A percentile compares a stretch with the other conserved stretches of the same genome.
Evolutionary conservation across 2,797 vertebrate species (phyloP).

Genomic region (Periophthalmus magnuspinnatus): DNA sequence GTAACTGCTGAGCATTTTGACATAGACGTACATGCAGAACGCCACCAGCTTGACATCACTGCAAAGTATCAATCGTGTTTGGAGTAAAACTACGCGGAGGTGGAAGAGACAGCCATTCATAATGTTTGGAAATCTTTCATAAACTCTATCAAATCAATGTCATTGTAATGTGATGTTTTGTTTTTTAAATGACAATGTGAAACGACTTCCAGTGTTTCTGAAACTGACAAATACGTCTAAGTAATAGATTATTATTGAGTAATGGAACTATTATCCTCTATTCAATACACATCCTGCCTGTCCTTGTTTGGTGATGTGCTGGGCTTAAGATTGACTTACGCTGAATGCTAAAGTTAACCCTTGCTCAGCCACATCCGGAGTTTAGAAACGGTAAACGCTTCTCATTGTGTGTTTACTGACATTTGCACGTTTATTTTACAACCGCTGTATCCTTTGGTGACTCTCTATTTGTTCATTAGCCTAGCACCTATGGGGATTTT

Average conservation of each 20-base stretch:
- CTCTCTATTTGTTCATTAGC: slow-evolving; percentile 19
- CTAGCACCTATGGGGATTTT: slow-evolving; percentile 15
- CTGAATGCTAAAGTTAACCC: background rate
- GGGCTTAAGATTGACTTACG: no score
- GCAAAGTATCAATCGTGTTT: no score
- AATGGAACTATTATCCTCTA: no score
- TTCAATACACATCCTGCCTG: background rate
- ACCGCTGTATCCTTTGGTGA: background rate
- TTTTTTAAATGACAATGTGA: background rate
- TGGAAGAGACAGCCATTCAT: no score
- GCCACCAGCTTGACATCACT: no score
- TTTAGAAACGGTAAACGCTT: background rate
- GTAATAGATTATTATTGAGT: no score
- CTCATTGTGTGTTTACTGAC: background rate
- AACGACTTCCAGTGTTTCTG: background rate
- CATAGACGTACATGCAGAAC: no score
- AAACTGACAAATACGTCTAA: background rate
- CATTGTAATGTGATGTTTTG: background rate
- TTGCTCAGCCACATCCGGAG: background rate
- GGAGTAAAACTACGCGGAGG: no score
- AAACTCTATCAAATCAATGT: background rate
- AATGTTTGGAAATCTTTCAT: no score
- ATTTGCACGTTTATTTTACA: slow-evolving; percentile 1
- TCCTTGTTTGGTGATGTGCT: background rate
- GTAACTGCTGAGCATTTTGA: no score